Evolutionary conservation across 2,113 vertebrate species (phyloP), one percentile per base, ranked within the genome.

Genomic region (Psammodynastes pulverulentus): DNA sequence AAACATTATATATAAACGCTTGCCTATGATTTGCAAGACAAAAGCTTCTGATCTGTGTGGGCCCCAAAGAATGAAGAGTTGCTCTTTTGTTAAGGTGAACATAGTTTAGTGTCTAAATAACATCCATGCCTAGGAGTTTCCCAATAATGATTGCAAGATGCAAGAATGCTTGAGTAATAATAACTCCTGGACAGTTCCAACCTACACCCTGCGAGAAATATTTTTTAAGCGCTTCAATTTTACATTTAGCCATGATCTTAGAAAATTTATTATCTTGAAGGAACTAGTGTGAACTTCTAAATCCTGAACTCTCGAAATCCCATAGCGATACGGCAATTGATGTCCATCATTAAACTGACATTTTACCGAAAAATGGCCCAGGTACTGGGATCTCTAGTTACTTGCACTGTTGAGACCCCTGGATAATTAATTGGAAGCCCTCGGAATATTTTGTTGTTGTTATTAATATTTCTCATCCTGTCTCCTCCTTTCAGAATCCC

Each of bases 401-500:
- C 8, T 17, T 9, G n/a, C 26, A 12, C 1, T 56, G 3, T 34
- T 49, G 45, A 85, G 67, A 51, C 34, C 23, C 13, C n/a, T 45
- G 62, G 15, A 7, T 67, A 39, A 58, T 17, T 58, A 46, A 54
- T 21, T 9, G 5, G 54, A 62, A 89, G 12, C 1, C 23, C 34
- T 24, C 13, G 13, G 51, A 51, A 4, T 9, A 58, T n/a, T 52
- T 43, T n/a, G 9, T 29, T 54, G 10, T 62, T 79, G 5, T 5
- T 49, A 19, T 89, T 9, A 2, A 2, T 34, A 58, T 5, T 53
- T 88, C 2, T n/a, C 21, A 26, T 48, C 24, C 24, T 49, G 24
- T 49, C 46, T 5, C 85, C 85, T 49, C 43, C 58, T 62, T 51
- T 8, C 91, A 98, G 98, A 97, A 97, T 95, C 96, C 98, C 96